Percentiles rank a stretch among this genome's conserved stretches.
These are phyloP conservation scores for Antennarius maculatus DNA, from an alignment of 2,797 vertebrate species.

Conservation along the genomic window DNA sequence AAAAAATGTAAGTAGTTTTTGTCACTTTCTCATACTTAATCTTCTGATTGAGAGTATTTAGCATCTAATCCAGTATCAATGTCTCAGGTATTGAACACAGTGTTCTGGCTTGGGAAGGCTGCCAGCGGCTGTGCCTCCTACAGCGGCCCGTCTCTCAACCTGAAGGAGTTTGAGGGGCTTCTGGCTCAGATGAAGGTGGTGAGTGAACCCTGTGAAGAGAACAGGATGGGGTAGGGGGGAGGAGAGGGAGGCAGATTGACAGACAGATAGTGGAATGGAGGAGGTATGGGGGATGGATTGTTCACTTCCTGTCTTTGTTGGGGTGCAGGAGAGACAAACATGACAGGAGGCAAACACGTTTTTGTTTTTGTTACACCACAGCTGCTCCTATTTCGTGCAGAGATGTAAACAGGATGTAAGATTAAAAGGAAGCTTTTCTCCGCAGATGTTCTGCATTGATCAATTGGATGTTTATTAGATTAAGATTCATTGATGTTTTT, in stretches of 20 bases:
- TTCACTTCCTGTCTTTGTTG: constrained; percentile 69
- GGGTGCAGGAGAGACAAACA: constrained; percentile 24
- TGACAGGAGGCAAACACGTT: constrained; percentile 40
- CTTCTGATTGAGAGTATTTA: neutral
- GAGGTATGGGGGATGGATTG: constrained; percentile 36
- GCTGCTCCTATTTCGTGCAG: constrained; percentile 29
- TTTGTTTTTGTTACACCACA: constrained; percentile 45
- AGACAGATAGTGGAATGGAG: constrained; percentile 27
- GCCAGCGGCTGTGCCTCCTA: constrained; percentile 88
- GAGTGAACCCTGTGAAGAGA: constrained; percentile 51
- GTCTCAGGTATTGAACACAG: constrained; percentile 92
- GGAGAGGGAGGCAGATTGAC: constrained; percentile 17
- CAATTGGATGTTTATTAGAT: neutral
- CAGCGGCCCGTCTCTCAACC: constrained; percentile 89
- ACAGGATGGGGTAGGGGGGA: neutral
- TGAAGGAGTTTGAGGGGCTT: constrained; percentile 96
- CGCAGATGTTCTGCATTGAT: constrained; percentile 2
- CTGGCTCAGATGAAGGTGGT: constrained; percentile 95
- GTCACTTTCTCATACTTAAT: neutral
- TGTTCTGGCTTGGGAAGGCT: constrained; percentile 97
- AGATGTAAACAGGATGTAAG: constrained; percentile 27
- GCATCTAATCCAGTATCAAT: constrained; percentile 18
- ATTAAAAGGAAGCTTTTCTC: neutral
- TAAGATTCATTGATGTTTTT: neutral
- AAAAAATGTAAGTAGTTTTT: constrained; percentile 90